Conservation (phyloP, 1,140 invertebrate species). For the Apis florea region DNA sequence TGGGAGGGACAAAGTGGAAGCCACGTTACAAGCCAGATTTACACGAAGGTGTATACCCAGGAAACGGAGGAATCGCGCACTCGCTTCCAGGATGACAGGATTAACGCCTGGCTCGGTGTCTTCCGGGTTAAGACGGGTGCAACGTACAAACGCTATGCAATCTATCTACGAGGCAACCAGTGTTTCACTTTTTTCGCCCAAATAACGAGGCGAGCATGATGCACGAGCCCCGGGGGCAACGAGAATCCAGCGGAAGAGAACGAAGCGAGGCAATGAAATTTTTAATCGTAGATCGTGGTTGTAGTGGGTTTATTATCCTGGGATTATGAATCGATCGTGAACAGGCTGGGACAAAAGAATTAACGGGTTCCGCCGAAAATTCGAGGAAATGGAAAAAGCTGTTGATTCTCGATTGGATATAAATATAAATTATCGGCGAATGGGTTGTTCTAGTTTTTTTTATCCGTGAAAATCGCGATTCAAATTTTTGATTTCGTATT, state of each 20-base stretch:
- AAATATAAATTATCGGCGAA: too few relatives aligned
- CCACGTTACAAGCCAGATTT: conserved; percentile 23
- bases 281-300: background rate
- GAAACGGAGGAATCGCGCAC: conserved; percentile 29
- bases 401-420: too few relatives aligned
- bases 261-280: conserved; percentile 16
- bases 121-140: background rate
- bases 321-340: too few relatives aligned
- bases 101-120: conserved; percentile 12
- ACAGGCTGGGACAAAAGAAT: too few relatives aligned
- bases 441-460: too few relatives aligned
- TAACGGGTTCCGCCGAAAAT: too few relatives aligned
- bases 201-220: background rate
- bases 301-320: too few relatives aligned
- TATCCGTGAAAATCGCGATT: too few relatives aligned
- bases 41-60: conserved; percentile 3
- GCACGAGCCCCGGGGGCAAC: background rate
- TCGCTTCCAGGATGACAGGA: conserved; percentile 21
- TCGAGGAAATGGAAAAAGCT: too few relatives aligned
- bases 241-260: background rate
- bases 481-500: too few relatives aligned
- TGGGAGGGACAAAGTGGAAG: conserved; percentile 21
- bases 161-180: background rate
- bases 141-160: conserved; percentile 16
- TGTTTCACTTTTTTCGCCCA: conserved; percentile 3